phyloP scores from a whole-genome alignment of 2,888 invertebrate genomes.

The Lithophane semibrunnea region DNA sequence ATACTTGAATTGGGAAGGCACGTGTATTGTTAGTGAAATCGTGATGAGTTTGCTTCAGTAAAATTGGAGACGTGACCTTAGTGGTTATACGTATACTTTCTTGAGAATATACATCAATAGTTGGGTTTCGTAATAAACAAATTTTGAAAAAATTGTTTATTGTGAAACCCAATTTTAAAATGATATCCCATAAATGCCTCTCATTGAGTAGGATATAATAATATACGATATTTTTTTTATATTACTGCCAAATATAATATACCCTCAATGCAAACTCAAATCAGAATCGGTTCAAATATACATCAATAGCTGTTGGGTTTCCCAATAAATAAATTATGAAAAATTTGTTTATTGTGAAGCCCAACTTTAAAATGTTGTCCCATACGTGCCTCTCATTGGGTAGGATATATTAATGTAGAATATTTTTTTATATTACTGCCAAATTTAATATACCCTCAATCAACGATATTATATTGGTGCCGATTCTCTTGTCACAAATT shows the following conservation, averaged over 20 bases:
- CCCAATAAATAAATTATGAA: no score
- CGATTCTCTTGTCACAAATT: no score
- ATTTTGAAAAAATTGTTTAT: no score
- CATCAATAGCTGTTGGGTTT: not conserved
- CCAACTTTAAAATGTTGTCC: no score
- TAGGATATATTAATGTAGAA: no score
- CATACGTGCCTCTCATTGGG: no score
- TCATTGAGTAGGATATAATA: not conserved
- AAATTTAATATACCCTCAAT: not conserved
- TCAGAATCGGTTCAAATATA: not conserved
- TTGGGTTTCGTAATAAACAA: not conserved
- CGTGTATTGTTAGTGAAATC: slow-evolving; percentile 26
- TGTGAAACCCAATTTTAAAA: not conserved
- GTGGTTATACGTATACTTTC: not conserved
- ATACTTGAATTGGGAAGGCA: slow-evolving; percentile 30
- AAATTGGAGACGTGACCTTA: not conserved
- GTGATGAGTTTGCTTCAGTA: slow-evolving; percentile 16
- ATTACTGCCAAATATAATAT: no score
- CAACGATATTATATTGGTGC: no score
- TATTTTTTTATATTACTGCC: not conserved
- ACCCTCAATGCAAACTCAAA: no score
- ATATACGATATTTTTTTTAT: no score
- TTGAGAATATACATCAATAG: not conserved
- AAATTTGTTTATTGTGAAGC: no score
- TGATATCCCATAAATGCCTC: not conserved